Conservation (phyloP, 2,888 invertebrate genomes). For the Lucinisca nassula region DNA sequence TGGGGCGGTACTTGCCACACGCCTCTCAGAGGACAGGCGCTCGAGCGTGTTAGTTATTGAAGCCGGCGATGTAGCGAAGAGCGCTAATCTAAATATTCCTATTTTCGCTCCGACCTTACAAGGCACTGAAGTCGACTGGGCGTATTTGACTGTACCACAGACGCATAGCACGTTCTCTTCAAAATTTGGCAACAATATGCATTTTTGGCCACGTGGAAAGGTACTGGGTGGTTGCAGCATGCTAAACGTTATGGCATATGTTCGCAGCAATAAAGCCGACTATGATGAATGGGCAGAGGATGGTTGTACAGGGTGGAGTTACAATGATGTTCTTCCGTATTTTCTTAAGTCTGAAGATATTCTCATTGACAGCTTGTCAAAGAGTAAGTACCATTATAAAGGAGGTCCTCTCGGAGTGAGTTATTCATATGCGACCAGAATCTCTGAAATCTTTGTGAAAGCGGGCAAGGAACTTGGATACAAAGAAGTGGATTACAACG, state of each 20-base stretch:
- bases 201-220: conserved; percentile 97
- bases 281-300: conserved; percentile 58
- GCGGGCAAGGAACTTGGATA: conserved; percentile 63
- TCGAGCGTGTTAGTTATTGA: conserved; percentile 86
- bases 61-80: conserved; percentile 88
- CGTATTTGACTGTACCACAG: conserved; percentile 88
- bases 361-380: conserved; percentile 27
- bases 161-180: conserved; percentile 69
- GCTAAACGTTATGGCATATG: conserved; percentile 93
- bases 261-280: conserved; percentile 28
- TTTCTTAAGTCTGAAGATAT: conserved; percentile 63
- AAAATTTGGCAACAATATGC: conserved; percentile 89
- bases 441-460: conserved; percentile 27
- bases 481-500: conserved; percentile 56
- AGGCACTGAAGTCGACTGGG: conserved; percentile 83
- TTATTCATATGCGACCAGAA: conserved; percentile 88
- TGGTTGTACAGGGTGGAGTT: conserved; percentile 57
- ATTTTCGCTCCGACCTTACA: conserved; percentile 87
- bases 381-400: conserved; percentile 41
- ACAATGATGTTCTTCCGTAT: conserved; percentile 61
- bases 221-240: conserved; percentile 96
- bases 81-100: conserved; percentile 85
- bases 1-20: conserved; percentile 88
- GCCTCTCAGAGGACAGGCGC: conserved; percentile 87
- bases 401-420: conserved; percentile 56